Conservation (phyloP, 2,888 invertebrate species). For the Teleogryllus oceanicus region DNA sequence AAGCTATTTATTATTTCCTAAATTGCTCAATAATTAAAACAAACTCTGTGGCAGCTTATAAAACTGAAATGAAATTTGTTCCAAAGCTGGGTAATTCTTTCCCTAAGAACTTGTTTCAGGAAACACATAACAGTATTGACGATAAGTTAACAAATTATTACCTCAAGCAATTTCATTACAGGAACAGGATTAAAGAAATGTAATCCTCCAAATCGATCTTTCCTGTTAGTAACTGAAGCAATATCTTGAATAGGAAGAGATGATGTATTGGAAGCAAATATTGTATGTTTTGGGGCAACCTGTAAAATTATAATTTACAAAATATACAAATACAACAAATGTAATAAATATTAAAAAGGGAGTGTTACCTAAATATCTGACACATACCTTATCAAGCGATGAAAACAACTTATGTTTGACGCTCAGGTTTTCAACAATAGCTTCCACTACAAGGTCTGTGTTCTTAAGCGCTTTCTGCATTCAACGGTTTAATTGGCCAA, state of each 20-base stretch:
- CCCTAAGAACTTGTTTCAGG: no score
- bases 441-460: constrained; percentile 78
- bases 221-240: constrained; percentile 66
- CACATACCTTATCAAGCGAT: constrained; percentile 61
- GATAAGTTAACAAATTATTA: constrained; percentile 39
- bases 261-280: constrained; percentile 87
- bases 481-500: constrained; percentile 59
- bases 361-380: neutral
- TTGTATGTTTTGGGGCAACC: constrained; percentile 66
- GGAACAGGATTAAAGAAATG: constrained; percentile 94
- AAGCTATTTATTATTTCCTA: no score
- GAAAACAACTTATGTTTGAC: constrained; percentile 73
- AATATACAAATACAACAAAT: neutral
- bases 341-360: neutral
- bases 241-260: constrained; percentile 82
- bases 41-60: no score
- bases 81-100: no score
- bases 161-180: constrained; percentile 82
- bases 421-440: constrained; percentile 79
- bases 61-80: no score
- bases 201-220: constrained; percentile 76
- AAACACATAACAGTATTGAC: no score
- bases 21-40: no score
- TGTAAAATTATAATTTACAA: constrained; percentile 46
- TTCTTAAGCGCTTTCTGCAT: constrained; percentile 57